Evolutionary conservation across 2,797 vertebrate genomes (phyloP).

Genomic region (Meriones psammophilus): DNA sequence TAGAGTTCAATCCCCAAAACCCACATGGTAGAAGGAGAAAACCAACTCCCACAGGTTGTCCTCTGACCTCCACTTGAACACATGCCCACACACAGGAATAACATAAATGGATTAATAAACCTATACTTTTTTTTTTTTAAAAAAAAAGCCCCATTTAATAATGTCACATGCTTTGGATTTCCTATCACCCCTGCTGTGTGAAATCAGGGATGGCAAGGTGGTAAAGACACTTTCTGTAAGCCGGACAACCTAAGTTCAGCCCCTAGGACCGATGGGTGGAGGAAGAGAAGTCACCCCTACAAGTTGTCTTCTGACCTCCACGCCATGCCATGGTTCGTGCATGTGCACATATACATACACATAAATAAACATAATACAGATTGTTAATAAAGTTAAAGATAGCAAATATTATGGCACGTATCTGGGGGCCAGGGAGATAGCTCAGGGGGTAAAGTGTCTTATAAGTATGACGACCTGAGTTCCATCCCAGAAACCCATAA

Average conservation of each 20-base stretch:
- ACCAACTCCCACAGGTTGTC: background rate
- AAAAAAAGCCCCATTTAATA: background rate
- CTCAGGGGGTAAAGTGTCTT: background rate
- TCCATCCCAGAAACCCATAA: background rate
- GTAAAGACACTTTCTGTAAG: background rate
- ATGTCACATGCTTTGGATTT: background rate
- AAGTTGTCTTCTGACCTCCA: background rate
- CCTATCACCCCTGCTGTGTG: background rate
- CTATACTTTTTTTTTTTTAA: background rate
- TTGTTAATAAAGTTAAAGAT: background rate
- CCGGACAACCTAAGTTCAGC: background rate
- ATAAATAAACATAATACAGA: background rate
- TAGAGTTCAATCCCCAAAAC: background rate
- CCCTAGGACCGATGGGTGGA: background rate
- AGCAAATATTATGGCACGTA: background rate
- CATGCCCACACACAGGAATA: background rate
- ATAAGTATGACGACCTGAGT: background rate
- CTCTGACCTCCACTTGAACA: background rate
- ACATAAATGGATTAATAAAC: background rate
- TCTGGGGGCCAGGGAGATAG: background rate
- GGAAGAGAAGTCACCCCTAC: background rate
- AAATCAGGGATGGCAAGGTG: background rate
- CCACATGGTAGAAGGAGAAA: background rate
- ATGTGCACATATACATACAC: rapidly evolving
- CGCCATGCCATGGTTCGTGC: background rate